Evolutionary conservation across 2,888 invertebrate genomes (phyloP), one percentile per base, ranked within the genome.

Genomic region (Ptilodon capucinus): DNA sequence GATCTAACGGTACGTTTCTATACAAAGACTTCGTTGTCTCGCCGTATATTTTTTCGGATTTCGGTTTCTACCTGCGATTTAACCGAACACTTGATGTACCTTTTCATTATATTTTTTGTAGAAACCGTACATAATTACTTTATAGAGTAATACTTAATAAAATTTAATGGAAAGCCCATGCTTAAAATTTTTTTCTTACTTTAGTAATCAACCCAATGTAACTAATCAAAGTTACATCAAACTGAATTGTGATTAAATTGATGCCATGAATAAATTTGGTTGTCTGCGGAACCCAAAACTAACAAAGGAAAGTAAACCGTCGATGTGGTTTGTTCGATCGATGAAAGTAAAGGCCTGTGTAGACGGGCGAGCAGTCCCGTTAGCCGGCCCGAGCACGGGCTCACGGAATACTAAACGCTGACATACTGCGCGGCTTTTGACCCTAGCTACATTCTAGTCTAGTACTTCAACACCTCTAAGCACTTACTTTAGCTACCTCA

Each of bases 341-440:
- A 90, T 88, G 90, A 90, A 90, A 90, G 90, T 91, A 90, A 90
- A 90, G 89, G 85, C 88, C 82, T 71, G 83, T 77, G 82, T 79
- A 85, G 86, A 86, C 84, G 80, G 79, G 63, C 75, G 74, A 66
- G 63, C 71, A 74, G 84, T 89, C 85, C 90, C 89, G 90, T 88
- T 91, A 90, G 76, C 74, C 74, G 86, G 82, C 81, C 81, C 80
- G 79, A 76, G 79, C 77, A 74, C 77, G 76, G 76, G 74, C 87
- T 81, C 84, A 81, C 83, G 86, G 90, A 89, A 91, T 90, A 90
- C 90, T 89, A 89, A 91, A 84, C 88, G 81, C 88, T 91, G 90
- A 91, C 90, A 91, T 80, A 91, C 90, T 87, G 80, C 86, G 87
- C 88, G 91, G 90, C 85, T 89, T 90, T 90, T 91, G 91, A 90